Evolutionary conservation across 2,797 vertebrate species (phyloP).

Genomic region (Macrochelys suwanniensis): DNA sequence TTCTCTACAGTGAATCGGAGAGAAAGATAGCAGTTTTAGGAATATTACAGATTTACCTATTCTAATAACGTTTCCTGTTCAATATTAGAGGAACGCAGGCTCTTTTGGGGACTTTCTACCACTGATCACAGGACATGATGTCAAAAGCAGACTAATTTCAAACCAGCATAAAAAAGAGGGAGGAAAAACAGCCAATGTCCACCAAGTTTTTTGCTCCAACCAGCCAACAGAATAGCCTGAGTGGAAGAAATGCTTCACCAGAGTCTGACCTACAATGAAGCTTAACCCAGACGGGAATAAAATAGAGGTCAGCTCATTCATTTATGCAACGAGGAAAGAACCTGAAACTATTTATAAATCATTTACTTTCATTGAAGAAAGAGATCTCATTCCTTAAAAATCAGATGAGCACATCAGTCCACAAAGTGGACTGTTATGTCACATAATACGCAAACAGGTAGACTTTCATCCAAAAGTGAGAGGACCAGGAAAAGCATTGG

Average conservation of each 20-base stretch:
- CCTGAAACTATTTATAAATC: too few species aligned
- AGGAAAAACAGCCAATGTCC: neutral
- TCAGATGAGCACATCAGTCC: too few species aligned
- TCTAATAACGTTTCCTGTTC: conserved; percentile 41
- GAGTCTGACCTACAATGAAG: neutral
- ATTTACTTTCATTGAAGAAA: neutral
- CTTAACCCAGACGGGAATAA: neutral
- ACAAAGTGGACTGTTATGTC: too few species aligned
- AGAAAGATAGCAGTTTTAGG: neutral
- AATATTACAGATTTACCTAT: neutral
- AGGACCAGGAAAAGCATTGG: too few species aligned
- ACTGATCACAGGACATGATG: neutral
- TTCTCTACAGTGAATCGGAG: neutral
- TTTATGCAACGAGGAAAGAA: neutral
- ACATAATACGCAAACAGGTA: neutral
- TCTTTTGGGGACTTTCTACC: neutral
- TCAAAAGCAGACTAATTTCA: neutral
- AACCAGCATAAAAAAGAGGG: neutral
- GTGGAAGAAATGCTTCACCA: neutral
- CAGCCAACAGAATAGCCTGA: neutral
- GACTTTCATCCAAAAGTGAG: neutral
- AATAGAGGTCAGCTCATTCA: neutral
- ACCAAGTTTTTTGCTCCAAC: neutral
- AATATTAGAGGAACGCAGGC: conserved; percentile 24
- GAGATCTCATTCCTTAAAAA: too few species aligned